Conservation (phyloP, 2,888 invertebrate species). For the Xestia rhomboidea region DNA sequence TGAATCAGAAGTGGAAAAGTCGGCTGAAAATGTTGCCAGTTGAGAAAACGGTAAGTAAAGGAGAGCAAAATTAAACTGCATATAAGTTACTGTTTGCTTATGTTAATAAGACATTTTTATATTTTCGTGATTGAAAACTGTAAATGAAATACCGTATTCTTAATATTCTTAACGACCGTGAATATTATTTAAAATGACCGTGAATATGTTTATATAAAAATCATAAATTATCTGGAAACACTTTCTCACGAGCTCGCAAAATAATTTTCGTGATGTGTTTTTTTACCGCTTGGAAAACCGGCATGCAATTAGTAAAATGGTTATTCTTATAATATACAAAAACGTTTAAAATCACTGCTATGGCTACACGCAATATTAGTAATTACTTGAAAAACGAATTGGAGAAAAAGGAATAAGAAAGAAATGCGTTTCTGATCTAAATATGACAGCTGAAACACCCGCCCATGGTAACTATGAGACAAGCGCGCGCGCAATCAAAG, state of each 20-base stretch:
- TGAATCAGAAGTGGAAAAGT: conserved; percentile 1
- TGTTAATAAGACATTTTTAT: not conserved
- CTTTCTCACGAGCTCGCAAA: conserved; percentile 31
- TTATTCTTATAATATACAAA: conserved; percentile 2
- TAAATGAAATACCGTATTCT: not conserved
- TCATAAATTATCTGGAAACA: conserved; percentile 15
- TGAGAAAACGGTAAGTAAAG: conserved; percentile 27
- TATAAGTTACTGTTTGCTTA: not conserved
- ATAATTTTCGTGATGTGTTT: conserved; percentile 28
- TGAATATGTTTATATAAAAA: conserved; percentile 5
- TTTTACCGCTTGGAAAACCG: conserved; percentile 14
- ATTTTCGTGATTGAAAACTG: not conserved
- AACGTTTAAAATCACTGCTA: conserved; percentile 18
- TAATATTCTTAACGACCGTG: conserved; percentile 4
- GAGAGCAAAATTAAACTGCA: not conserved
- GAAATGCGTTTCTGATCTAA: conserved; percentile 17
- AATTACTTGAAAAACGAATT: conserved; percentile 28
- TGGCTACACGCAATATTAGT: conserved; percentile 21
- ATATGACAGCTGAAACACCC: conserved; percentile 30
- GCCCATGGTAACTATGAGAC: not conserved
- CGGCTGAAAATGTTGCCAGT: not conserved
- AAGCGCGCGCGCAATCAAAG: conserved; percentile 40
- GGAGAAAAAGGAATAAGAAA: not conserved
- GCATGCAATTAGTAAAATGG: conserved; percentile 15
- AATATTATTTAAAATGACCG: not conserved